phyloP scores from a whole-genome alignment of 1,140 invertebrate species.

The Fragariocoptes setiger region DNA sequence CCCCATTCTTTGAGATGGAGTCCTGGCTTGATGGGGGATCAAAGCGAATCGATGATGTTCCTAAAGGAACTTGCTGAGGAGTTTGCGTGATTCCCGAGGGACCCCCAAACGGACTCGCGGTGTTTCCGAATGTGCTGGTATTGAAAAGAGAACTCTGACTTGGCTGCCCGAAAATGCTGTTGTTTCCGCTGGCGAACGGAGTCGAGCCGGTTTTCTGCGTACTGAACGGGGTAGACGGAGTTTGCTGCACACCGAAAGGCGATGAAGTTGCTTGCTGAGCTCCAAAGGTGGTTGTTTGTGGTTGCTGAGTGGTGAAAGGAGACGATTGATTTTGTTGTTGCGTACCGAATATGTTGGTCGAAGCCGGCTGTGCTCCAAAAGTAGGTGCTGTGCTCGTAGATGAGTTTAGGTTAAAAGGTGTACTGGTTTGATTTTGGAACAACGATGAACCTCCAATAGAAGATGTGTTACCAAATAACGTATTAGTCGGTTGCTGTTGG shows the following conservation, averaged over 20 bases:
- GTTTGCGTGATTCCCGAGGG: neutral
- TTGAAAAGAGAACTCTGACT: neutral
- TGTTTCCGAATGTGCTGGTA: neutral
- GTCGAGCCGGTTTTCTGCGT: neutral
- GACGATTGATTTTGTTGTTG: neutral
- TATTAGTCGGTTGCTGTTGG: slow-evolving; percentile 8
- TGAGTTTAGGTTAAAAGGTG: neutral
- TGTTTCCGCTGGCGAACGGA: neutral
- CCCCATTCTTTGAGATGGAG: slow-evolving; percentile 57
- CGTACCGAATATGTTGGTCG: slow-evolving; percentile 5
- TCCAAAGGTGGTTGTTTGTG: no score
- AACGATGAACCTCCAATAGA: neutral
- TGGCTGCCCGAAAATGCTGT: neutral
- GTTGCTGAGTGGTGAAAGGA: neutral
- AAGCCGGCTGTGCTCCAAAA: slow-evolving; percentile 8
- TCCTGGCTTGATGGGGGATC: slow-evolving; percentile 52
- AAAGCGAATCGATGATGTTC: slow-evolving; percentile 56
- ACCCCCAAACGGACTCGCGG: neutral
- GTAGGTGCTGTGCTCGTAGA: neutral
- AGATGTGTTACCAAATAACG: slow-evolving; percentile 6
- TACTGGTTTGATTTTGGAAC: neutral
- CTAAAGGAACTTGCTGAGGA: slow-evolving; percentile 18
- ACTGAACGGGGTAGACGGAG: neutral
- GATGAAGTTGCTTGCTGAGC: no score
- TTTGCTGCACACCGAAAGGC: no score